Conservation (phyloP, 2,888 invertebrate species). For the Aelia acuminata region DNA sequence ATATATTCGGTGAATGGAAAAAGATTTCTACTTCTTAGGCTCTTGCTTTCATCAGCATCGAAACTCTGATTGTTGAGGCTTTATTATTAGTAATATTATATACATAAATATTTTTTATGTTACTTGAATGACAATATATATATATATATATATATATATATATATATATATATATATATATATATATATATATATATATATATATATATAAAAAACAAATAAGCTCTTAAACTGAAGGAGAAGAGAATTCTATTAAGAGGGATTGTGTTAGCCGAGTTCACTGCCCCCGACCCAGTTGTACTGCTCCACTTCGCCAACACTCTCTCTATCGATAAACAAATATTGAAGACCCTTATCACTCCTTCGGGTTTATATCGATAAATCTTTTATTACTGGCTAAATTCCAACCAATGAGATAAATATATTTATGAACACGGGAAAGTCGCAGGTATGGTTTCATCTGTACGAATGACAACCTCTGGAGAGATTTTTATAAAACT, state of each 20-base stretch:
- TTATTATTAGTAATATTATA: too few relatives aligned
- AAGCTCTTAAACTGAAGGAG: neutral
- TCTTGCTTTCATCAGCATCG: too few relatives aligned
- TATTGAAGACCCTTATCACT: neutral
- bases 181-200: too few relatives aligned
- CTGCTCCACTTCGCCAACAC: neutral
- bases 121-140: too few relatives aligned
- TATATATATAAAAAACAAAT: neutral
- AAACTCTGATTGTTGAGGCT: too few relatives aligned
- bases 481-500: too few relatives aligned
- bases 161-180: too few relatives aligned
- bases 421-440: neutral
- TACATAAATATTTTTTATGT: too few relatives aligned
- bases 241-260: neutral
- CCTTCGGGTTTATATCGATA: neutral
- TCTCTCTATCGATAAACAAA: conserved; percentile 2
- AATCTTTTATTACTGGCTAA: neutral
- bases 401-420: too few relatives aligned
- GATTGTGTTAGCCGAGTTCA: neutral
- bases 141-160: too few relatives aligned
- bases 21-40: too few relatives aligned
- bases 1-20: too few relatives aligned
- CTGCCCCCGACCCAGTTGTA: neutral
- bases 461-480: neutral
- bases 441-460: neutral